Evolutionary conservation across 2,113 vertebrate genomes (phyloP).

Genomic region (Cepphus grylle): DNA sequence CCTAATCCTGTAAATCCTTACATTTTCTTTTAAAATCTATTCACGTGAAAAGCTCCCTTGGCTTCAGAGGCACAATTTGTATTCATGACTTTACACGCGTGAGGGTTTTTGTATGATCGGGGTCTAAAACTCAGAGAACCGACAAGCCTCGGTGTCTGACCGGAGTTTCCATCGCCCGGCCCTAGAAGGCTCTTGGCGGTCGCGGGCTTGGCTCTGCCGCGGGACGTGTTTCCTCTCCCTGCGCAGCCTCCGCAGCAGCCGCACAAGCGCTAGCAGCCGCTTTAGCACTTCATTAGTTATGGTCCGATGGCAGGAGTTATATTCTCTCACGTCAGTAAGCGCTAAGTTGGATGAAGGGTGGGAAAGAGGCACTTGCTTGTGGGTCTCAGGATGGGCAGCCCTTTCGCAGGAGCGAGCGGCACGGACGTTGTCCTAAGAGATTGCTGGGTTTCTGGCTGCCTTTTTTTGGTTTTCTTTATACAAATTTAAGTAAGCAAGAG

Average conservation of each 20-base stretch:
- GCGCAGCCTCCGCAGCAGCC: slow-evolving; percentile 27
- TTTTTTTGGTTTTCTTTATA: not conserved
- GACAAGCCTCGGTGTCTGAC: not conserved
- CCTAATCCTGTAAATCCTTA: slow-evolving; percentile 9
- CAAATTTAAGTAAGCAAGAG: not conserved
- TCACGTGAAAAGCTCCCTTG: not conserved
- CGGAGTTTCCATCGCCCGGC: not conserved
- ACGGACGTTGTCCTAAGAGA: not conserved
- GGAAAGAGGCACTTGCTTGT: not conserved
- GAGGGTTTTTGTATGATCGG: not conserved
- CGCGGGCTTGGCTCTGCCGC: slow-evolving; percentile 7
- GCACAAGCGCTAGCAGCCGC: not conserved
- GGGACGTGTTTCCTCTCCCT: not conserved
- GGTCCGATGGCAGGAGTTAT: slow-evolving; percentile 30
- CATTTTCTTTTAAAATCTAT: not conserved
- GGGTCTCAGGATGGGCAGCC: not conserved
- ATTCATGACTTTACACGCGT: accelerated
- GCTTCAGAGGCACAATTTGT: not conserved
- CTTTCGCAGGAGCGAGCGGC: slow-evolving; percentile 2
- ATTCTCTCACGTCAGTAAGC: slow-evolving; percentile 28
- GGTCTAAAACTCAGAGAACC: not conserved
- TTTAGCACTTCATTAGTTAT: slow-evolving; percentile 61
- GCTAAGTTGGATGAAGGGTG: slow-evolving; percentile 6
- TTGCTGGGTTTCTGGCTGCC: not conserved
- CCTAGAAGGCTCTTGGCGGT: not conserved